These are phyloP conservation scores for Mormyrus lacerda DNA, from an alignment of 2,113 vertebrate species.

Conservation along the genomic window DNA sequence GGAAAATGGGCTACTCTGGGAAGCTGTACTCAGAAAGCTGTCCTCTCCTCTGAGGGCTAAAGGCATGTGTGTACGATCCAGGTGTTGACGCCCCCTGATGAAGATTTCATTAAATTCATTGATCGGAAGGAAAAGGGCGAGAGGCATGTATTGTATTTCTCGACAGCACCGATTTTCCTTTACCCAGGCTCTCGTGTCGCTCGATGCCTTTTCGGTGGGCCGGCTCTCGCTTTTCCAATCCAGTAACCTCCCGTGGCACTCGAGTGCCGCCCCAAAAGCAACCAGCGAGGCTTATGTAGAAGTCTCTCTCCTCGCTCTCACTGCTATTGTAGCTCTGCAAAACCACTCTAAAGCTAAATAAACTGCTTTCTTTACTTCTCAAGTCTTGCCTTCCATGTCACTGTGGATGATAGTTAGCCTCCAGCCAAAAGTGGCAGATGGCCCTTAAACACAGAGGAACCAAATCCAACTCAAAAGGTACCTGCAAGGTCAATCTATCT, in stretches of 20 bases:
- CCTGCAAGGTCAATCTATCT: neutral
- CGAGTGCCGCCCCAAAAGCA: neutral
- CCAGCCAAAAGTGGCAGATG: neutral
- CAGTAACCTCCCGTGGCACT: neutral
- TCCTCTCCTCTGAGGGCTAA: neutral
- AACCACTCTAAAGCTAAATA: neutral
- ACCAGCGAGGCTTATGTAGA: neutral
- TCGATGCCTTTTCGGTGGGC: neutral
- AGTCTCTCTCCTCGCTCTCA: neutral
- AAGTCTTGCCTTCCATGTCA: neutral
- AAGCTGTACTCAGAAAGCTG: neutral
- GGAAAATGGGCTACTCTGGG: neutral
- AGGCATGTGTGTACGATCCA: neutral
- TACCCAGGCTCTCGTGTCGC: neutral
- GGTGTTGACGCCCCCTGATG: neutral
- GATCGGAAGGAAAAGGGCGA: neutral
- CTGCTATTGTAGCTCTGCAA: neutral
- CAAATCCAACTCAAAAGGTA: neutral
- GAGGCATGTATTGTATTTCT: neutral
- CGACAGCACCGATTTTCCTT: neutral
- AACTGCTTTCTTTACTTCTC: neutral
- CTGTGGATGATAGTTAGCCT: neutral
- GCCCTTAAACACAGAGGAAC: neutral
- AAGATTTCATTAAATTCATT: conserved; percentile 12
- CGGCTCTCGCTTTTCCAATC: neutral